Evolutionary conservation across 2,113 vertebrate species (phyloP).

Genomic region (Sinocyclocheilus anophthalmus): DNA sequence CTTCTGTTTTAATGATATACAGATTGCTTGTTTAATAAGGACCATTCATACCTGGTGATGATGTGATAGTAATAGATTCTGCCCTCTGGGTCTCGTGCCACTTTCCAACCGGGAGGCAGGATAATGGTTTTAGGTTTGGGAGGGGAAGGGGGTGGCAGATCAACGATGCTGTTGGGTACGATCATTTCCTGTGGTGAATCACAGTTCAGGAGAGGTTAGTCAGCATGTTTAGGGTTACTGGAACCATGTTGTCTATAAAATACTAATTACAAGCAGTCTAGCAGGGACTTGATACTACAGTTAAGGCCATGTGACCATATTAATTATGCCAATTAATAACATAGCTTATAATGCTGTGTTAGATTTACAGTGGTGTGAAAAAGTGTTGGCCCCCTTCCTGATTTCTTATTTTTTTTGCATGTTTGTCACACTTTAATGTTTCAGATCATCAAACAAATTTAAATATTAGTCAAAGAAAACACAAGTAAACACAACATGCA

Average conservation of each 20-base stretch:
- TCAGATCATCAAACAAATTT: too few species aligned
- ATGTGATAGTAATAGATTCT: conserved; percentile 99
- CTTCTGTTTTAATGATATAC: background rate
- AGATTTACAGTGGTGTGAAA: too few species aligned
- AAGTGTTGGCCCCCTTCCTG: too few species aligned
- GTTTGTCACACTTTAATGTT: too few species aligned
- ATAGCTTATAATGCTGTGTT: too few species aligned
- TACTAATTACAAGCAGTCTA: background rate
- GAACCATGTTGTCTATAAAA: background rate
- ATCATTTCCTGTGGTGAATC: conserved; percentile 83
- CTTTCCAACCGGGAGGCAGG: conserved; percentile 95
- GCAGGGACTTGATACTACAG: background rate
- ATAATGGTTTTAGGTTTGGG: conserved; percentile 98
- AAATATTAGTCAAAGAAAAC: too few species aligned
- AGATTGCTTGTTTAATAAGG: background rate
- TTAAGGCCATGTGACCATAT: too few species aligned
- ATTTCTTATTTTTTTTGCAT: too few species aligned
- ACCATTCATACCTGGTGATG: conserved; percentile 83
- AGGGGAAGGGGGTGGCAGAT: conserved; percentile 94
- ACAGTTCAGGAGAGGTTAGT: conserved; percentile 12
- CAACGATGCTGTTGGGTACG: conserved; percentile 91
- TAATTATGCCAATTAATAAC: too few species aligned
- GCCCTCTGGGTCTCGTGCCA: conserved; percentile 93
- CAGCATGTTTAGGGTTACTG: background rate
- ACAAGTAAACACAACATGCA: too few species aligned